These are phyloP conservation scores for Tipula confusa DNA, from an alignment of 2,888 invertebrate genomes.

Conservation along the genomic window DNA sequence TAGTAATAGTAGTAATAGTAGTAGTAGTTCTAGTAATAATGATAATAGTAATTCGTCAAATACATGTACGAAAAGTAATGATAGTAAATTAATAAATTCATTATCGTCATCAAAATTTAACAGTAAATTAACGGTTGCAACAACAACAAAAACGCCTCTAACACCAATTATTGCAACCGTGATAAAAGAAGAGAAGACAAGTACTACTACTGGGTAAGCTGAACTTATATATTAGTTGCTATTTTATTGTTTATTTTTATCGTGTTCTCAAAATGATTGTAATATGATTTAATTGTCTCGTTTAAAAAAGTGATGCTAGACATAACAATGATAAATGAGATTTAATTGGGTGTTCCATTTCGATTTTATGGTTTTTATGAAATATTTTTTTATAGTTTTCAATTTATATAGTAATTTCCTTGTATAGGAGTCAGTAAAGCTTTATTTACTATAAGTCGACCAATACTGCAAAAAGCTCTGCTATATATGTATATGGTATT, in stretches of 20 bases:
- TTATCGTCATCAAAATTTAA: background rate
- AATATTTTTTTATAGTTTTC: background rate
- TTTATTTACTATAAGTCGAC: no score
- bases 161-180: background rate
- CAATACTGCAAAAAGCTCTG: no score
- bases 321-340: background rate
- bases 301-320: background rate
- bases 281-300: background rate
- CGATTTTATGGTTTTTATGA: background rate
- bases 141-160: background rate
- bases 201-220: background rate
- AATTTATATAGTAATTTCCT: no score
- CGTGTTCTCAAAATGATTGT: background rate
- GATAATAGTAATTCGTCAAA: background rate
- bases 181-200: conserved; percentile 9
- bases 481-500: no score
- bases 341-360: background rate
- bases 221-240: background rate
- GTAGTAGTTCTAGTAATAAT: background rate
- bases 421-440: no score
- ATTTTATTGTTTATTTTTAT: background rate
- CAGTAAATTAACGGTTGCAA: background rate
- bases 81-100: background rate
- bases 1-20: background rate
- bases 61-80: background rate